phyloP scores from a whole-genome alignment of 2,797 vertebrate genomes.

The Sternarchorhynchus goeldii region DNA sequence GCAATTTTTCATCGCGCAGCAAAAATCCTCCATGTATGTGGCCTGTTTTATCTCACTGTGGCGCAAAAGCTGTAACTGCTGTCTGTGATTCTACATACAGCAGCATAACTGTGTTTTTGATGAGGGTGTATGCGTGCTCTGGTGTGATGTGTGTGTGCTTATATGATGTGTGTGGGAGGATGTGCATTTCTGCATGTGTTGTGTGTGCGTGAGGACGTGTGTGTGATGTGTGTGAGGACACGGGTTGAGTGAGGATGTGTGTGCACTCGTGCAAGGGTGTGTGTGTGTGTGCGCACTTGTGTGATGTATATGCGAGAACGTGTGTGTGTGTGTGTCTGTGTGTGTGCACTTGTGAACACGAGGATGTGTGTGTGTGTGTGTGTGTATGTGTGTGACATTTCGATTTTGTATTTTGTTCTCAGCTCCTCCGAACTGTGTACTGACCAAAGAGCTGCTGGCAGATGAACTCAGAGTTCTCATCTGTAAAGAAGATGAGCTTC shows the following conservation, averaged over 20 bases:
- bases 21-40: conserved; percentile 79
- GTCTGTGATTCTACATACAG: not conserved
- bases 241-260: not conserved
- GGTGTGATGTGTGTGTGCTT: too few species aligned
- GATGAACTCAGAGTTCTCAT: conserved; percentile 93
- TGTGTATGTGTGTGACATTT: not conserved
- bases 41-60: too few species aligned
- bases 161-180: too few species aligned
- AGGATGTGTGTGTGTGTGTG: not conserved
- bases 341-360: not conserved
- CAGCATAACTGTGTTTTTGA: not conserved
- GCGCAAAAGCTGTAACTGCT: not conserved
- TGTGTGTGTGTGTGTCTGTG: not conserved
- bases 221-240: not conserved
- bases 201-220: not conserved
- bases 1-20: conserved; percentile 71
- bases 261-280: not conserved
- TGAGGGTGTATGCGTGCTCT: not conserved
- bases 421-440: conserved; percentile 90
- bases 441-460: conserved; percentile 91
- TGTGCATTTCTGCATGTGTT: not conserved
- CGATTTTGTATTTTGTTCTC: conserved; percentile 20
- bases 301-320: not conserved
- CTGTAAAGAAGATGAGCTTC: conserved; percentile 95
- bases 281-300: not conserved